Conservation (phyloP, 2,113 vertebrate species). For the Eolophus roseicapilla region DNA sequence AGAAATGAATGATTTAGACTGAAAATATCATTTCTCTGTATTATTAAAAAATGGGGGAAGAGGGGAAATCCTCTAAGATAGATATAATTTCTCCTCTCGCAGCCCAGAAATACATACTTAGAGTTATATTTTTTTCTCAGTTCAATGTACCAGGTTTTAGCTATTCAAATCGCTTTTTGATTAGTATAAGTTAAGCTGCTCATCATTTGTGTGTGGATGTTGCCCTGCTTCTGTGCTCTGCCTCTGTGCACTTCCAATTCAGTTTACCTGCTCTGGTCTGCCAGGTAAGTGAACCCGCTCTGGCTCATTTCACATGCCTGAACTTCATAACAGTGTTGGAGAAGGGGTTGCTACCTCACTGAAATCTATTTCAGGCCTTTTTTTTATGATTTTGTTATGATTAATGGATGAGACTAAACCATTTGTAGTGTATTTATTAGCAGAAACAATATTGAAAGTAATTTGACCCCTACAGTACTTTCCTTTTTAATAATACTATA, state of each 20-base stretch:
- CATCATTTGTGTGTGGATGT: neutral
- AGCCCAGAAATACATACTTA: neutral
- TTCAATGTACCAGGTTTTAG: neutral
- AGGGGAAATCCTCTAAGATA: neutral
- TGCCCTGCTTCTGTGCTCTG: neutral
- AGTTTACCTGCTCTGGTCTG: neutral
- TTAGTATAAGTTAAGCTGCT: neutral
- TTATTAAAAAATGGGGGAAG: neutral
- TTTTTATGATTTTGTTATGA: neutral
- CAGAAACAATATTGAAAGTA: conserved; percentile 14
- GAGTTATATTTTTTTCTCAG: neutral
- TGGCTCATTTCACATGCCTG: neutral
- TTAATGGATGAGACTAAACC: neutral
- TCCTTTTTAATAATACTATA: neutral
- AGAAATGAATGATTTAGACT: neutral
- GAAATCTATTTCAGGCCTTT: neutral
- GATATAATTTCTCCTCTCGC: neutral
- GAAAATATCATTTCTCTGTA: neutral
- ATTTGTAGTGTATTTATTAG: neutral
- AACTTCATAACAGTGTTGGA: neutral
- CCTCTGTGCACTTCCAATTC: neutral
- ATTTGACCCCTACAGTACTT: neutral
- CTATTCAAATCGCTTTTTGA: neutral
- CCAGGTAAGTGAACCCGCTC: neutral
- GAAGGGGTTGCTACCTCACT: neutral